A percentile compares a stretch with the other conserved stretches of the same genome.
Conservation (phyloP, 2,797 vertebrate species). For the Nannoperca obscura region DNA sequence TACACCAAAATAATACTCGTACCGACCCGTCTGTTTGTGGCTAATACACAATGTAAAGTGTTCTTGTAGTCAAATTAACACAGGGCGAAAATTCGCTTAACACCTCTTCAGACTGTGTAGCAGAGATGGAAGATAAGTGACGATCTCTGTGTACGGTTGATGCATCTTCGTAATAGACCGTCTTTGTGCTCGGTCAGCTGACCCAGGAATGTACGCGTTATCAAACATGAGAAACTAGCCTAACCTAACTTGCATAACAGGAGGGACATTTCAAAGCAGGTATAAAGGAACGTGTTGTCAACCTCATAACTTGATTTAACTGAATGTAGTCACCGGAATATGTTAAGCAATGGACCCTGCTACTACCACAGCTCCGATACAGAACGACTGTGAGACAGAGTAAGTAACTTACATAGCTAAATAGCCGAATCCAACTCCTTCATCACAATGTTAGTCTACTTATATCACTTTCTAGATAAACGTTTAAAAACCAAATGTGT, state of each 20-base stretch:
- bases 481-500: accelerated
- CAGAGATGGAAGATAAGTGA: background rate
- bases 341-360: conserved; percentile 71
- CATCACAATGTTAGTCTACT: background rate
- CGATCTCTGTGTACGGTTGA: accelerated
- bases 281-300: accelerated
- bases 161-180: background rate
- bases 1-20: background rate
- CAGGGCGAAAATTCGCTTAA: background rate
- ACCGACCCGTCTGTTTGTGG: background rate
- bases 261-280: background rate
- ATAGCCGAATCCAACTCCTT: background rate
- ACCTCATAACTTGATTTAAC: accelerated
- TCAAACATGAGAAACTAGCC: conserved; percentile 58
- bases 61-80: background rate
- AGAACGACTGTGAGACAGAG: conserved; percentile 82
- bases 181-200: conserved; percentile 63
- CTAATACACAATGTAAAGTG: background rate
- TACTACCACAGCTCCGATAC: conserved; percentile 57
- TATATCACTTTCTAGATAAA: conserved; percentile 2
- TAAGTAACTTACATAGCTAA: conserved; percentile 65
- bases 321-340: conserved; percentile 27
- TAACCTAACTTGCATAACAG: too few species aligned
- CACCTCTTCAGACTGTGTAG: background rate
- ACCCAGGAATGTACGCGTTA: conserved; percentile 54